These are phyloP conservation scores for Hermetia illucens DNA, from an alignment of 1,140 invertebrate species.

Conservation along the genomic window DNA sequence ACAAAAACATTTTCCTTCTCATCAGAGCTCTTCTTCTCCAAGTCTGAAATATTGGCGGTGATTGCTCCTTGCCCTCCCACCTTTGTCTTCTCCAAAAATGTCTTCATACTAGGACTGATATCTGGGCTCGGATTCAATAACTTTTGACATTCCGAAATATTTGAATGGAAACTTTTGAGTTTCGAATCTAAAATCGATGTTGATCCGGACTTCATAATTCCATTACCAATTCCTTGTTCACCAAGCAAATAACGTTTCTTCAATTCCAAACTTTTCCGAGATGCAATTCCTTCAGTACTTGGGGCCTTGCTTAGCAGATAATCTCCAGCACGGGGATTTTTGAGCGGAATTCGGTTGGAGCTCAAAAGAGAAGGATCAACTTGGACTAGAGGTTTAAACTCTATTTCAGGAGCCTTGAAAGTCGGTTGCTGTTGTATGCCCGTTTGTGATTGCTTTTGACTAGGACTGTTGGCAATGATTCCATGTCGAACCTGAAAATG, in stretches of 20 bases:
- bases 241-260: conserved; percentile 71
- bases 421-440: conserved; percentile 1
- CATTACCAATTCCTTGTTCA: conserved; percentile 38
- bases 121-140: conserved; percentile 64
- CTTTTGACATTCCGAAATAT: conserved; percentile 80
- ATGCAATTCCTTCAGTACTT: conserved; percentile 71
- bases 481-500: conserved; percentile 4
- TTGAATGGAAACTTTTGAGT: conserved; percentile 65
- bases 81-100: conserved; percentile 37
- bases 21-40: conserved; percentile 18
- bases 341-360: conserved; percentile 18
- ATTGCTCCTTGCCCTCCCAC: conserved; percentile 18
- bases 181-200: conserved; percentile 69
- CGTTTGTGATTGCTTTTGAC: background rate
- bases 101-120: conserved; percentile 60
- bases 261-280: conserved; percentile 68
- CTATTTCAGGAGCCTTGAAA: conserved; percentile 28
- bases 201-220: conserved; percentile 69
- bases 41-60: conserved; percentile 23
- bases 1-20: conserved; percentile 30
- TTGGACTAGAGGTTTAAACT: conserved; percentile 36
- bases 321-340: conserved; percentile 46
- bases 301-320: conserved; percentile 65
- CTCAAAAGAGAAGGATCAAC: conserved; percentile 26
- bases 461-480: conserved; percentile 1